Base-by-base conservation (phyloP, 2,888 invertebrate species). In the Maniola hyperantus region DNA sequence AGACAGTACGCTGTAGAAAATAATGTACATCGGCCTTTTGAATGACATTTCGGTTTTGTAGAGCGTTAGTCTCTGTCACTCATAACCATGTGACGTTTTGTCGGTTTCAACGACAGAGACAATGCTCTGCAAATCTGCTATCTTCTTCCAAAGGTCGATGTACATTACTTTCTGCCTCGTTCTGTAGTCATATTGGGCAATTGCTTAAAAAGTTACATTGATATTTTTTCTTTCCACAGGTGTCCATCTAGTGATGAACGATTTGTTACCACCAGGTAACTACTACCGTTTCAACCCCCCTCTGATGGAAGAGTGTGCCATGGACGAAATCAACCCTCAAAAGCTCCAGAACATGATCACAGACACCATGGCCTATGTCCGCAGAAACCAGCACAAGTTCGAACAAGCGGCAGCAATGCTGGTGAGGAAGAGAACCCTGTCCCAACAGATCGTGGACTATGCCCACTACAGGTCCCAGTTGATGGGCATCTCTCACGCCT, bases 281-380 rank as follows among this genome's bases (percentile, higher is more conserved):
- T 98, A 98, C 86, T 98, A 94, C 85, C 94, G 98, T 6, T 96
- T 98, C 85, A 98, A 98, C 89, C 98, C 98, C 0, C 97, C 97
- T 76, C 89, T 98, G 66, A 95, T 96, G 66, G 95, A 96, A 80
- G 95, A 96, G 83, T 93, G 97, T 65, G 93, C 94, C 13, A 95
- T 98, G 94, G 96, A 96, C 77, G 98, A 98, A 87, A 96, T 95
- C 46, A 89, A 95, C 72, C 94, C 95, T 0, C 94, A 94, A 33
- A 96, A 96, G 81, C 88, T 97, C 62, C 92, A 93, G 67, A 94
- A 94, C 80, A 88, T 98, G 79, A 92, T 95, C 70, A 93, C 93
- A 36, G 98, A 98, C 84, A 96, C 97, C 0, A 86, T 93, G 53
- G 95, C 97, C 86, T 98, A 98, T 82, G 94, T 96, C 50, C 87